Percentiles rank a stretch among this genome's conserved stretches.
phyloP scores from a whole-genome alignment of 2,113 vertebrate genomes.

The Oryzias javanicus region DNA sequence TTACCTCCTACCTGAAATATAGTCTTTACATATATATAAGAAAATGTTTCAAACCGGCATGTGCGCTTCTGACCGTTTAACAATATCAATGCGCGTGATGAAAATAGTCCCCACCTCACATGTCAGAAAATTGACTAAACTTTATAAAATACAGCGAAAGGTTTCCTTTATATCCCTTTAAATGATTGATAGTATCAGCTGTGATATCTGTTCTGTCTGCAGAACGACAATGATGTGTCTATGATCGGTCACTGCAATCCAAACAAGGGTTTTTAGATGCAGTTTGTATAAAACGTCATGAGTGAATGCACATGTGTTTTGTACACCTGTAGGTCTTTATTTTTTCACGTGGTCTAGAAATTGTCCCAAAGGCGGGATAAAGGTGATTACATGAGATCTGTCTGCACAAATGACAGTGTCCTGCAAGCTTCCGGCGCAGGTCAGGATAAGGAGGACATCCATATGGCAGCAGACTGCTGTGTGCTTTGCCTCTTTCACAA shows the following conservation, averaged over 20 bases:
- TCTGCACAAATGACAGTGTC: conserved; percentile 20
- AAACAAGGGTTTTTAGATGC: too few species aligned
- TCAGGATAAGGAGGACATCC: conserved; percentile 12
- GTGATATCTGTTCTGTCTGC: too few species aligned
- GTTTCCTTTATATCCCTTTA: too few species aligned
- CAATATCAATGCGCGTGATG: not conserved
- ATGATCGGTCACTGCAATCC: too few species aligned
- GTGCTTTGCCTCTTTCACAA: conserved; percentile 5
- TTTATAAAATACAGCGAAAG: too few species aligned
- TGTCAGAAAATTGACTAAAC: not conserved
- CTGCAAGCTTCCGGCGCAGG: conserved; percentile 27
- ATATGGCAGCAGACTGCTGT: conserved; percentile 9
- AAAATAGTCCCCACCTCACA: conserved; percentile 4
- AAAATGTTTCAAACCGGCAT: too few species aligned
- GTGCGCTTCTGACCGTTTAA: not conserved
- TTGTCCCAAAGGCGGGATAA: conserved; percentile 32
- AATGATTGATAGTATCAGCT: too few species aligned
- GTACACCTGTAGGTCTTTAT: conserved; percentile 1
- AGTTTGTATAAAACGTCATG: not conserved
- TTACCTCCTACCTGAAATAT: too few species aligned
- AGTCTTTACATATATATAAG: too few species aligned
- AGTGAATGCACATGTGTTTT: not conserved
- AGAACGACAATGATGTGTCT: too few species aligned
- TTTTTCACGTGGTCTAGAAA: conserved; percentile 18
- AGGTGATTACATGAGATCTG: conserved; percentile 48